phyloP scores from a whole-genome alignment of 2,797 vertebrate genomes.

The Xenopus petersii region DNA sequence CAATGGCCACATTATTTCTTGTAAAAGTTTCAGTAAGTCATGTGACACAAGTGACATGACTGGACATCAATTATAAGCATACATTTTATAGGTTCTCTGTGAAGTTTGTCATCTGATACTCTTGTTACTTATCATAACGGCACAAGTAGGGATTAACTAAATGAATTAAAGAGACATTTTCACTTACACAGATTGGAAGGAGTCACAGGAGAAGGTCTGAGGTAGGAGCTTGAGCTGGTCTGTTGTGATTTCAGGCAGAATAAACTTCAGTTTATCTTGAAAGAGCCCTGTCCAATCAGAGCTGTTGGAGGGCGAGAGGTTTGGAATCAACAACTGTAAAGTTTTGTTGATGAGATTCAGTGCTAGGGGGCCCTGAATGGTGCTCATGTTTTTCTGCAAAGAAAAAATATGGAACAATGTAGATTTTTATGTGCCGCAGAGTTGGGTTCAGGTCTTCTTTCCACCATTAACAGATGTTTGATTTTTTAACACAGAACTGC shows the following conservation, averaged over 20 bases:
- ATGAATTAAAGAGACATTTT: neutral
- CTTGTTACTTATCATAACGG: too few species aligned
- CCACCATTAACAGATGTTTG: too few species aligned
- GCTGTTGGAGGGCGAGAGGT: slow-evolving; percentile 6
- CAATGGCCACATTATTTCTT: too few species aligned
- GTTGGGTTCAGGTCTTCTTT: too few species aligned
- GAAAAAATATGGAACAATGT: neutral
- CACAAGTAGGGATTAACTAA: too few species aligned
- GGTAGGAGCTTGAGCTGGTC: slow-evolving; percentile 12
- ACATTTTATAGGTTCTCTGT: too few species aligned
- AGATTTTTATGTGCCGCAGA: too few species aligned
- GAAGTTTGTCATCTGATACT: too few species aligned
- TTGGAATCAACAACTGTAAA: neutral
- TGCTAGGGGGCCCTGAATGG: neutral
- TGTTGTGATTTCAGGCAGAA: slow-evolving; percentile 9
- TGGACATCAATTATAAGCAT: too few species aligned
- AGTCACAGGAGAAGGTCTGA: slow-evolving; percentile 18
- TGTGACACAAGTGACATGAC: too few species aligned
- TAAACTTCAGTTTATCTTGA: neutral
- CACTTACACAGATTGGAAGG: slow-evolving; percentile 38
- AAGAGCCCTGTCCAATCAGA: slow-evolving; percentile 18
- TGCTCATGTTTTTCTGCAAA: slow-evolving; percentile 18
- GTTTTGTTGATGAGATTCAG: slow-evolving; percentile 26
- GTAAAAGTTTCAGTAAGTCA: too few species aligned
- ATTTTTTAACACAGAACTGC: too few species aligned